Conservation (phyloP, 2,888 invertebrate genomes). For the Eretmocerus hayati region DNA sequence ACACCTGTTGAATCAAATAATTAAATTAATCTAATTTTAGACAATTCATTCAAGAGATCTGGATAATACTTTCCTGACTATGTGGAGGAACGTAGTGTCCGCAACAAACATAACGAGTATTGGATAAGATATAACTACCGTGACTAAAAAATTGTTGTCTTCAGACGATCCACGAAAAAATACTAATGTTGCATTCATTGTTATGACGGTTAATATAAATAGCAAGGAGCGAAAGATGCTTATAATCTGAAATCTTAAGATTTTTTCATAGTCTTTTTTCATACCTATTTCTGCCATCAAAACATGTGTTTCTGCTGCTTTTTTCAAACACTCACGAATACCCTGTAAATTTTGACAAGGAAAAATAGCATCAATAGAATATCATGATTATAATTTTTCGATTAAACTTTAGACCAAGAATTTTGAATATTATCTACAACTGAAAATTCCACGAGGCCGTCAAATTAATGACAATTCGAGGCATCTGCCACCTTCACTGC, state of each 20-base stretch:
- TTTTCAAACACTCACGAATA: background rate
- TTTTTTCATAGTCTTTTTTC: background rate
- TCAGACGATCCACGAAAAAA: background rate
- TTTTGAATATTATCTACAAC: too few species aligned
- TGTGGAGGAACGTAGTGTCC: slow-evolving; percentile 3
- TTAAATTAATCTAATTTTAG: background rate
- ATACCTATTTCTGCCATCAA: background rate
- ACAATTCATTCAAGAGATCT: background rate
- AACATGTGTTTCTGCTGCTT: background rate
- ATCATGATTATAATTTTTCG: too few species aligned
- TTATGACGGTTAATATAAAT: background rate
- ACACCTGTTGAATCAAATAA: background rate
- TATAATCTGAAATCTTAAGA: background rate
- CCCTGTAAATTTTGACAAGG: background rate
- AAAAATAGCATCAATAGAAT: too few species aligned
- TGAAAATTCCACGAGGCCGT: too few species aligned
- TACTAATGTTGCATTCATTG: background rate
- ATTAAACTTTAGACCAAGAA: too few species aligned
- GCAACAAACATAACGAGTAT: slow-evolving; percentile 1
- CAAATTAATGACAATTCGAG: too few species aligned
- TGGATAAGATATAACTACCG: background rate
- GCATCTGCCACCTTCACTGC: too few species aligned
- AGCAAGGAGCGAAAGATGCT: background rate
- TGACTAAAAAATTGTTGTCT: background rate
- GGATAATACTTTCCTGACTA: background rate